These are phyloP conservation scores for Sebastes nivosus DNA, from an alignment of 2,797 vertebrate species.

Conservation along the genomic window DNA sequence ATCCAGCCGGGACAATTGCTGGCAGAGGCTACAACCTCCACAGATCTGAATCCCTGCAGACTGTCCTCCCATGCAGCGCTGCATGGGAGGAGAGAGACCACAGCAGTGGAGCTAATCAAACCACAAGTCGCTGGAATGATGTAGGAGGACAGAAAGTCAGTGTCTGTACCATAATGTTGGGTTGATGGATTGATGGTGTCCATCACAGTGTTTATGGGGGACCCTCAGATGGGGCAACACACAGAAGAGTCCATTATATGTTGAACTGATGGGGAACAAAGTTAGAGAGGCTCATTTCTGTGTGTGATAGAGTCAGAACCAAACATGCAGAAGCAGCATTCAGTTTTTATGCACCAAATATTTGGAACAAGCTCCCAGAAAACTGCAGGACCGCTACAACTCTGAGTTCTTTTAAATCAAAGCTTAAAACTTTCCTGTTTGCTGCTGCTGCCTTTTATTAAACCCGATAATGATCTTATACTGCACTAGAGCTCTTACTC, in stretches of 20 bases:
- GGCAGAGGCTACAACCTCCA: conserved; percentile 50
- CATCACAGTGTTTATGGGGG: conserved; percentile 1
- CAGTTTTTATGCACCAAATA: too few relatives aligned
- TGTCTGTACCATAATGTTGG: not conserved
- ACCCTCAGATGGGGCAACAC: not conserved
- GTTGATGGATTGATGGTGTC: not conserved
- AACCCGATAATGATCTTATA: too few relatives aligned
- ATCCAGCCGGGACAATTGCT: conserved; percentile 75
- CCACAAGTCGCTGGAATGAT: conserved; percentile 13
- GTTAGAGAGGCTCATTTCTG: not conserved
- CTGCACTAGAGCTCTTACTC: too few relatives aligned
- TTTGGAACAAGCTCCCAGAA: too few relatives aligned
- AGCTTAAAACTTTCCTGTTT: too few relatives aligned
- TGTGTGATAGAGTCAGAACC: not conserved
- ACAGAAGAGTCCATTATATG: not conserved
- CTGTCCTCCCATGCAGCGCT: conserved; percentile 26
- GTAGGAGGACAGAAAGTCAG: conserved; percentile 7
- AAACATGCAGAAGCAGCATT: too few relatives aligned
- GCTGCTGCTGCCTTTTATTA: too few relatives aligned
- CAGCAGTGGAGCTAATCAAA: conserved; percentile 23
- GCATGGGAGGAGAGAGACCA: conserved; percentile 31
- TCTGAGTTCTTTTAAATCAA: too few relatives aligned
- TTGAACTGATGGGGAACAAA: not conserved
- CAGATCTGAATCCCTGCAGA: conserved; percentile 37
- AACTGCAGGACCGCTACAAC: too few relatives aligned